phyloP scores from a whole-genome alignment of 2,797 vertebrate genomes.

The Enteromius treurensis region DNA sequence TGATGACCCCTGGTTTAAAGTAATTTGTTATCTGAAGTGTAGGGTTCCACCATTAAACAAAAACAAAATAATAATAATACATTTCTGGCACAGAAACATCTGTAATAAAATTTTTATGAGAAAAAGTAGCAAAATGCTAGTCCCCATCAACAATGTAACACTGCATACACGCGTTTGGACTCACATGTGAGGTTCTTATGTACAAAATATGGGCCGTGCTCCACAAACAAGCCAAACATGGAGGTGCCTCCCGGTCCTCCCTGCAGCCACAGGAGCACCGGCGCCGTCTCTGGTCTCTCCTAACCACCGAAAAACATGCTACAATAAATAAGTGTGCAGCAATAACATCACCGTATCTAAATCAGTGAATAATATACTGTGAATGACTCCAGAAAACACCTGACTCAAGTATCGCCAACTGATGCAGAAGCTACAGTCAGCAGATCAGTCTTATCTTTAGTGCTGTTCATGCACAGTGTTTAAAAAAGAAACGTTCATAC shows the following conservation, averaged over 20 bases:
- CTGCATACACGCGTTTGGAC: conserved; percentile 30
- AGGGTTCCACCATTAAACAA: not conserved
- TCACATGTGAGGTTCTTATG: conserved; percentile 83
- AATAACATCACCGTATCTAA: not conserved
- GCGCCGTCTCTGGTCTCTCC: conserved; percentile 70
- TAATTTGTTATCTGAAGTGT: not conserved
- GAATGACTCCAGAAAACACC: not conserved
- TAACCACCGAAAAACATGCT: conserved; percentile 58
- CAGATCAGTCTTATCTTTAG: conserved; percentile 21
- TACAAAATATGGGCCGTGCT: conserved; percentile 88
- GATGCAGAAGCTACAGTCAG: not conserved
- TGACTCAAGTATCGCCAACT: not conserved
- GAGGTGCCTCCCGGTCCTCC: conserved; percentile 87
- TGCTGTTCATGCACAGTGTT: not conserved
- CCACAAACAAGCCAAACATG: conserved; percentile 92
- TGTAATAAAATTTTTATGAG: not conserved
- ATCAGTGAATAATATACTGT: not conserved
- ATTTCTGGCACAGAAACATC: not conserved
- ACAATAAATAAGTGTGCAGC: not conserved
- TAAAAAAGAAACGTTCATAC: not conserved
- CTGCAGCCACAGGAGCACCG: conserved; percentile 88
- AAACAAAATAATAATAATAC: no score
- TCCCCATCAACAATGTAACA: not conserved
- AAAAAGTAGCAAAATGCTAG: not conserved
- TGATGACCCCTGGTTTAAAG: no score